A percentile compares a stretch with the other conserved stretches of the same genome.
Evolutionary conservation across 2,797 vertebrate genomes (phyloP).

Genomic region (Danio tinwini): DNA sequence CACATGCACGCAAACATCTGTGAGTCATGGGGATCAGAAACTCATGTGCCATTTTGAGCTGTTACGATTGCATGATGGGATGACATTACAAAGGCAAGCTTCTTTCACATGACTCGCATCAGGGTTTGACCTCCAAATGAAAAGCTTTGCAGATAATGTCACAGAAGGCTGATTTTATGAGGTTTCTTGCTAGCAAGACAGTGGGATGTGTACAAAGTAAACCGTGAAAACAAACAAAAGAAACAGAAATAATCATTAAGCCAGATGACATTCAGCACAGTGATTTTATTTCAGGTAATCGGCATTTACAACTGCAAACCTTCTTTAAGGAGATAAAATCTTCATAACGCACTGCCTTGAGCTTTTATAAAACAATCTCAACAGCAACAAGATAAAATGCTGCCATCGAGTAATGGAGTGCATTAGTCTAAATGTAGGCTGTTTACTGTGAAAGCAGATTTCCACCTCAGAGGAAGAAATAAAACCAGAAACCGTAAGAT

Average conservation of each 20-base stretch:
- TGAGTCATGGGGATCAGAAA: conserved; percentile 40
- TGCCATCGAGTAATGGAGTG: background rate
- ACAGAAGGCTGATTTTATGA: conserved; percentile 9
- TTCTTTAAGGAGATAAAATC: background rate
- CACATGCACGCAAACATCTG: background rate
- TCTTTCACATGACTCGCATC: background rate
- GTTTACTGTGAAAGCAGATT: background rate
- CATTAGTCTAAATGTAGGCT: background rate
- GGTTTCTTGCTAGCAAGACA: conserved; percentile 13
- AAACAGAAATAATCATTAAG: background rate
- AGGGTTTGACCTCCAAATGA: background rate
- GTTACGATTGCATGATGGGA: conserved; percentile 22
- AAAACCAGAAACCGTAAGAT: background rate
- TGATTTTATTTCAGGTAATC: background rate
- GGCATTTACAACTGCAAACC: background rate
- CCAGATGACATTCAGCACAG: background rate
- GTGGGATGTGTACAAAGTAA: background rate
- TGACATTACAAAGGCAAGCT: conserved; percentile 9
- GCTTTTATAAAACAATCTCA: background rate
- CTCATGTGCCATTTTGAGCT: conserved; percentile 6
- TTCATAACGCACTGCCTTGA: background rate
- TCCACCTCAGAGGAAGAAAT: background rate
- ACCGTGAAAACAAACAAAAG: background rate
- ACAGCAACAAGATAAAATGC: background rate
- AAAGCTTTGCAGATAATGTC: conserved; percentile 17